A percentile compares a stretch with the other conserved stretches of the same genome.
These are phyloP conservation scores for Drosophila birchii DNA, from an alignment of 2,888 invertebrate species.

Conservation along the genomic window DNA sequence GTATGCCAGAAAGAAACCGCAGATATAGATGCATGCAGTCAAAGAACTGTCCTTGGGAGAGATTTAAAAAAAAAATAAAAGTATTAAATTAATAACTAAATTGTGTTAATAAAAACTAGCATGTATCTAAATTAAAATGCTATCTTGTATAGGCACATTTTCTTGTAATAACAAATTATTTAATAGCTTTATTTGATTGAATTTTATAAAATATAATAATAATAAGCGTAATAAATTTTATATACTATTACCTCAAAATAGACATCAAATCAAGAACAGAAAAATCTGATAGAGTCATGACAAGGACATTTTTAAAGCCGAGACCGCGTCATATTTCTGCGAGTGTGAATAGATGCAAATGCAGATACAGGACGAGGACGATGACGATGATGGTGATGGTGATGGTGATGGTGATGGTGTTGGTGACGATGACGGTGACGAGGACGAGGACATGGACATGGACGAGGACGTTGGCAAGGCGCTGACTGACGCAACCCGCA, in stretches of 20 bases:
- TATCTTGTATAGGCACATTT: no score
- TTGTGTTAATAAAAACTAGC: background rate
- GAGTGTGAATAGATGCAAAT: conserved; percentile 41
- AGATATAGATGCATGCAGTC: conserved; percentile 34
- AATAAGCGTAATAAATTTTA: background rate
- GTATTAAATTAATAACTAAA: background rate
- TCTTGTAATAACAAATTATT: background rate
- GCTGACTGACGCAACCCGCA: conserved; percentile 68
- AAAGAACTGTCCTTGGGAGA: background rate
- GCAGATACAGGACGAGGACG: conserved; percentile 44
- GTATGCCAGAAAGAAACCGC: conserved; percentile 53
- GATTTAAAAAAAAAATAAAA: background rate
- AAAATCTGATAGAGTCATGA: background rate
- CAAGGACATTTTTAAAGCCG: background rate
- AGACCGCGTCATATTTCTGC: conserved; percentile 6
- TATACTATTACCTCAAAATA: background rate
- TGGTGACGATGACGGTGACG: conserved; percentile 46
- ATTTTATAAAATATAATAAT: background rate
- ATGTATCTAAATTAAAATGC: background rate
- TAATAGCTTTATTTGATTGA: background rate
- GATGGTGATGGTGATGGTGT: conserved; percentile 53
- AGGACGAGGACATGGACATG: conserved; percentile 46
- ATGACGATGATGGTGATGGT: conserved; percentile 39
- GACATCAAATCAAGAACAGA: conserved; percentile 1
- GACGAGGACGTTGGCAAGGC: conserved; percentile 49